Percentiles rank a stretch among this genome's conserved stretches.
These are phyloP conservation scores for Oncopodura yosiiana DNA, from an alignment of 1,140 invertebrate species.

Conservation along the genomic window DNA sequence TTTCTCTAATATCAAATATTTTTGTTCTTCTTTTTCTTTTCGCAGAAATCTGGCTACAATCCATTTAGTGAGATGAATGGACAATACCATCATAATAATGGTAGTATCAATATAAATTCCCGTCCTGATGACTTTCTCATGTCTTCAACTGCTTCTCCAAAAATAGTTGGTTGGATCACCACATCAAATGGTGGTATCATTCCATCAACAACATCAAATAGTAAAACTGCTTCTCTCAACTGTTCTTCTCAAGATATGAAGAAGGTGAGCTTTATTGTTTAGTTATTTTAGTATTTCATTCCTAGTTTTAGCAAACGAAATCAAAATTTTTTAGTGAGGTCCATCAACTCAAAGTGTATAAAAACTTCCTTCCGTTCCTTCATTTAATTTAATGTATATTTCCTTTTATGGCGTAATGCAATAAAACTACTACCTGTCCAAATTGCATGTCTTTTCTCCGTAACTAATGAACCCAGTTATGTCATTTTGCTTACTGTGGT, in stretches of 20 bases:
- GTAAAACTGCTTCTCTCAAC: constrained; percentile 35
- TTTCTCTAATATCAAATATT: neutral
- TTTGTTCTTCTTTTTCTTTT: constrained; percentile 5
- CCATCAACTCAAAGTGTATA: no score
- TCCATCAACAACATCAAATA: constrained; percentile 26
- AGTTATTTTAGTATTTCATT: neutral
- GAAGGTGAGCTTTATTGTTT: constrained; percentile 23
- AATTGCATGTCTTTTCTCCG: no score
- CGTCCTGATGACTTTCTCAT: constrained; percentile 31
- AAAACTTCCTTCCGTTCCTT: no score
- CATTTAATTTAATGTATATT: no score
- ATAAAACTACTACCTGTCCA: no score
- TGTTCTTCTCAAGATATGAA: constrained; percentile 33
- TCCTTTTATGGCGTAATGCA: no score
- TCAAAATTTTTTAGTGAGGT: no score
- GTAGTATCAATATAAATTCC: constrained; percentile 7
- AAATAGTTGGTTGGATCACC: constrained; percentile 34
- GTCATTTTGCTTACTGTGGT: no score
- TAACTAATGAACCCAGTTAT: no score
- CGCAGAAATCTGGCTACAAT: constrained; percentile 30
- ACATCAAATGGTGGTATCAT: constrained; percentile 1
- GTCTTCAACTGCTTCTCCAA: constrained; percentile 29
- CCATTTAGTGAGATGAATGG: constrained; percentile 23
- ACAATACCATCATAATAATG: constrained; percentile 10
- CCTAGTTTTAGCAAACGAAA: no score